phyloP scores from a whole-genome alignment of 2,888 invertebrate genomes.

The Pammene aurita region DNA sequence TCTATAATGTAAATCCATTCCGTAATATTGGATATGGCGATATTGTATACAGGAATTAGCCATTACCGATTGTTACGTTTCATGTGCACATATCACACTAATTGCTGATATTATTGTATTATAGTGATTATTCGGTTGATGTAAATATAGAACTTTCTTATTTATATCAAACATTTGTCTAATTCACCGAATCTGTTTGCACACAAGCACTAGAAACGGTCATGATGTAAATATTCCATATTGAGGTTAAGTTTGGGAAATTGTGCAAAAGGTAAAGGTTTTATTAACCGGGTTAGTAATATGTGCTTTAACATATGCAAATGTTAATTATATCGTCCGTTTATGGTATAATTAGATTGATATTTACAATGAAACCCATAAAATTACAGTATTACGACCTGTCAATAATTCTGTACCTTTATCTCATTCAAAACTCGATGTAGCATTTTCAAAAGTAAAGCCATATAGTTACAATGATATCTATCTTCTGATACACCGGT shows the following conservation, averaged over 20 bases:
- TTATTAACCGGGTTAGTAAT: neutral
- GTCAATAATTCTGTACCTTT: conserved; percentile 54
- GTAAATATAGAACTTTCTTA: conserved; percentile 11
- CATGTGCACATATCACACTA: conserved; percentile 67
- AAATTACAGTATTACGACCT: conserved; percentile 60
- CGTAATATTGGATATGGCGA: conserved; percentile 72
- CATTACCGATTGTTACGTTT: conserved; percentile 81
- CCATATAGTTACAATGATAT: conserved; percentile 4
- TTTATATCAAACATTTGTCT: conserved; percentile 12
- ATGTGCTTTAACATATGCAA: neutral
- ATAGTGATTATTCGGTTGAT: conserved; percentile 39
- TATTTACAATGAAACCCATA: conserved; percentile 5
- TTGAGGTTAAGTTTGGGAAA: conserved; percentile 79
- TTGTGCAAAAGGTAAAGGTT: conserved; percentile 21
- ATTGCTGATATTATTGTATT: conserved; percentile 48
- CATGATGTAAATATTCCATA: conserved; percentile 63
- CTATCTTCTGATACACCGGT: conserved; percentile 26
- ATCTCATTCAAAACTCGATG: conserved; percentile 19
- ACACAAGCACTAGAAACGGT: conserved; percentile 49
- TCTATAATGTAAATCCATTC: conserved; percentile 48
- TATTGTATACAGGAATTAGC: conserved; percentile 76
- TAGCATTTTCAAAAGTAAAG: conserved; percentile 4
- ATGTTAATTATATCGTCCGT: neutral
- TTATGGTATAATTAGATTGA: neutral
- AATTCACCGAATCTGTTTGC: conserved; percentile 30